Evolutionary conservation across 2,797 vertebrate species (phyloP).

Genomic region (Hypotaenidia okinawae): DNA sequence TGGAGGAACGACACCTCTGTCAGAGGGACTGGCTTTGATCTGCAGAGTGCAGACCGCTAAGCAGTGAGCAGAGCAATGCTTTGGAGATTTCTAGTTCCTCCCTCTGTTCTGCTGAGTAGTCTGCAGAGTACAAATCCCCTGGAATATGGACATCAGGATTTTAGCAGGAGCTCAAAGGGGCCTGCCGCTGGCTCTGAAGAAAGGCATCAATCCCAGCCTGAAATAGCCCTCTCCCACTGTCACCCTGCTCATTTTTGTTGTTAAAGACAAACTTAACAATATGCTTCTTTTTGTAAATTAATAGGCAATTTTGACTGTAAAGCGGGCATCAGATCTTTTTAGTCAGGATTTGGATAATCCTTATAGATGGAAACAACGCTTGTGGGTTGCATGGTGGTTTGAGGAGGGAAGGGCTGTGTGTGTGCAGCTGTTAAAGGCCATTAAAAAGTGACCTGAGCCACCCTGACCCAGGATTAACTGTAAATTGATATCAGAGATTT

Average conservation of each 20-base stretch:
- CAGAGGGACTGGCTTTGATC: not conserved
- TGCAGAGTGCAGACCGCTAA: not conserved
- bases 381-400: not conserved
- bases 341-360: not conserved
- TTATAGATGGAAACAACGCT: not conserved
- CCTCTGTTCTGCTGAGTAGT: not conserved
- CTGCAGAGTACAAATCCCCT: not conserved
- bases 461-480: not conserved
- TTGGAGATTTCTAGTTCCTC: not conserved
- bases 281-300: not conserved
- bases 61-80: not conserved
- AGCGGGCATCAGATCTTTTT: not conserved
- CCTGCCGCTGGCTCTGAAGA: not conserved
- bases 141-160: not conserved
- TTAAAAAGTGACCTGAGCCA: slow-evolving; percentile 27
- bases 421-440: slow-evolving; percentile 40
- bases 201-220: not conserved
- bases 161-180: not conserved
- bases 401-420: not conserved
- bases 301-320: not conserved
- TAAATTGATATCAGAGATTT: slow-evolving; percentile 2
- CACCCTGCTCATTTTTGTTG: not conserved
- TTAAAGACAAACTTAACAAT: not conserved
- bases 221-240: not conserved
- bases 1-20: not conserved